Evolutionary conservation across 1,140 invertebrate genomes (phyloP), one percentile per base, ranked within the genome.

Genomic region (Steinernema feltiae): DNA sequence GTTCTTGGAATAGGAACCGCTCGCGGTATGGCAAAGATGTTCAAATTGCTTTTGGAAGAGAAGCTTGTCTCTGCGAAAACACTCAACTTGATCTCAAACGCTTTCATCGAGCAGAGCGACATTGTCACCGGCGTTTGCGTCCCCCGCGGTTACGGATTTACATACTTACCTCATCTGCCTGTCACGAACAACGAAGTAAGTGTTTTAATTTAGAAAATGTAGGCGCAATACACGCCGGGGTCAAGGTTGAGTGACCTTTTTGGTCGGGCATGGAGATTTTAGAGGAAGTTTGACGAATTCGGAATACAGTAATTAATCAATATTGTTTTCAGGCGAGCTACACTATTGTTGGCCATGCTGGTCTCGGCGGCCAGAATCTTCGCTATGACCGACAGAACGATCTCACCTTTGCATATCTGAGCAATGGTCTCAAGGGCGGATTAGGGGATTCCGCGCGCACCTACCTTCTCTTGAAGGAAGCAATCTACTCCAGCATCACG

Each of bases 331-430:
- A 80, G 78, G 70, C 71, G 1, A 17, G 1, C 0, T 46, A 53
- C 24, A 63, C 53, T 24, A 46, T 80, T 17, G 71, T 72, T 29
- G 79, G 79, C 1, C 79, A 80, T 71, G 48, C 79, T 32, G 79
- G 79, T 12, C 76, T 73, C 41, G 79, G 79, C 0, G 79, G 79
- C 1, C 79, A 80, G 41, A 80, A 80, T 63, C 48, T 79, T 24
- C 53, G 72, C 17, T 73, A 41, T 1, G 79, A 80, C 35, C 53
- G 74, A 12, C 46, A 79, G 17, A 70, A 73, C 69, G 53, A 73
- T 21, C 31, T 80, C 17, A 30, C 77, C 18, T 53, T 80, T 27
- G 69, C 78, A 30, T 80, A 80, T 70, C 46, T 80, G 31, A 79
- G 79, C 48, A 80, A 80, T 46, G 78, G 78, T 27, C 53, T 73